Base-by-base conservation (phyloP, 2,113 vertebrate species). In the Cyphomyrus plagiostoma region DNA sequence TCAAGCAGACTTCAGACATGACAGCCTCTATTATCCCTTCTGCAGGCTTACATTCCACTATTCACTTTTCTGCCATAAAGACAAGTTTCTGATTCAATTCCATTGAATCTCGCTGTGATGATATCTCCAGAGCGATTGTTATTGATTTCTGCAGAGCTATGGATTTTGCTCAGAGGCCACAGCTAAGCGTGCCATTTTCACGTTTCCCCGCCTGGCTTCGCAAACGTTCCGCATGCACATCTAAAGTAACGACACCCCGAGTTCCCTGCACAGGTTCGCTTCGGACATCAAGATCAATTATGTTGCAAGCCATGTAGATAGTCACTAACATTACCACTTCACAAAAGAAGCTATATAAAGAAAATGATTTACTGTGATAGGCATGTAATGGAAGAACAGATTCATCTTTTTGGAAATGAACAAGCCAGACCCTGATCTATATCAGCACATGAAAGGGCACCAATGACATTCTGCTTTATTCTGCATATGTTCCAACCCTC, bases 1-100 rank as follows among this genome's bases (percentile, higher is more conserved):
- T 15, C 87, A 58, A 62, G 85, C 35, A 5, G 87, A 62, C 77
- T 62, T 91, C 89, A 85, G 56, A 90, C 83, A 84, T 92, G 92
- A 84, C 90, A 88, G 89, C 90, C 88, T 90, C 92, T 92, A 92
- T 92, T 93, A 90, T 90, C 91, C 77, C 56, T 87, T 58, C 70
- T n/a, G 52, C 35, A 42, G 46, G 62, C 88, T 89, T 66, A 89
- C 91, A 89, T 91, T 91, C 92, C 91, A 58, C 86, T 42, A 26
- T 56, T 30, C 26, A 35, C 88, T 90, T 90, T 92, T 92, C 91
- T 89, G 91, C 50, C 86, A 88, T 84, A 84, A 87, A 90, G 82
- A 87, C 86, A 45, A 86, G 84, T 92, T 89, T 91, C 89, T 87
- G 90, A 90, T 89, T 90, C 58, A 48, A 80, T 46, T 89, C 42